Percentiles rank a stretch among this genome's conserved stretches.
Conservation (phyloP, 2,113 vertebrate genomes). For the Istiophorus platypterus region DNA sequence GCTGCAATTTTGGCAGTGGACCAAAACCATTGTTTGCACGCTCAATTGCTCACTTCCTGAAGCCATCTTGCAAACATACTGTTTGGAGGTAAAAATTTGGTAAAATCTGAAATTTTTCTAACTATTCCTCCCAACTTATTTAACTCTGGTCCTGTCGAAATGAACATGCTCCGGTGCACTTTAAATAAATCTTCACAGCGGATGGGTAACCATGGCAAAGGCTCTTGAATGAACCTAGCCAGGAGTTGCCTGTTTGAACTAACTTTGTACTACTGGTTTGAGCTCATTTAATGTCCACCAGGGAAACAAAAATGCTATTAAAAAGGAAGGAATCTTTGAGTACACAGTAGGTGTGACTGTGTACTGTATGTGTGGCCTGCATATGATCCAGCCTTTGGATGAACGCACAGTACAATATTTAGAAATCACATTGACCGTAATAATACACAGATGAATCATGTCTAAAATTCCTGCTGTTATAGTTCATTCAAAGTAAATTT, state of each 20-base stretch:
- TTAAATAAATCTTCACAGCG: slow-evolving; percentile 29
- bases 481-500: background rate
- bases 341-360: background rate
- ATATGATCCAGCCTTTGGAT: background rate
- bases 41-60: slow-evolving; percentile 32
- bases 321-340: background rate
- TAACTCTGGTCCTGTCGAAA: slow-evolving; percentile 4
- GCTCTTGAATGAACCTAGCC: slow-evolving; percentile 4
- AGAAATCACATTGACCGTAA: background rate
- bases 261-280: slow-evolving; percentile 22
- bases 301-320: background rate
- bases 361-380: background rate
- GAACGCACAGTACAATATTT: background rate
- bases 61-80: slow-evolving; percentile 32
- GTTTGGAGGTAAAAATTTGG: slow-evolving; percentile 18
- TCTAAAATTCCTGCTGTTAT: background rate
- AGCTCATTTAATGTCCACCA: slow-evolving; percentile 16
- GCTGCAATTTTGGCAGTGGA: slow-evolving; percentile 47
- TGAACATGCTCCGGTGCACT: background rate
- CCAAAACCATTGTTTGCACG: slow-evolving; percentile 34
- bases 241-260: slow-evolving; percentile 7
- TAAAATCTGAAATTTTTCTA: slow-evolving; percentile 30
- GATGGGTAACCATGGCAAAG: slow-evolving; percentile 35
- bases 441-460: background rate
- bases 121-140: background rate